Base-by-base conservation (phyloP, 2,888 invertebrate species). In the Pantelozetes paolii region DNA sequence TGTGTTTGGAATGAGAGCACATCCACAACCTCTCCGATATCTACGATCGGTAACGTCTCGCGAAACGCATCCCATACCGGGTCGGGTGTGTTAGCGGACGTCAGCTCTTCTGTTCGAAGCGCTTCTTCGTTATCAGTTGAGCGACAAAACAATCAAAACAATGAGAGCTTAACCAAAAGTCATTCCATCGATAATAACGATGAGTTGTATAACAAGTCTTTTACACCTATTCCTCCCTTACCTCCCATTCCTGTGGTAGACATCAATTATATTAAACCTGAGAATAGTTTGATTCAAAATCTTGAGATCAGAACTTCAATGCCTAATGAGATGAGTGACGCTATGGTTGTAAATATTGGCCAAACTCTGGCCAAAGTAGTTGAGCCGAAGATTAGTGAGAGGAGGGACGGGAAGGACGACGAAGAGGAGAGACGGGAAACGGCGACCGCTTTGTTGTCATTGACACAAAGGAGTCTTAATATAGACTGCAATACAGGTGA, bases 391-490 rank as follows among this genome's bases (percentile, higher is more conserved):
- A 32, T 20, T 32, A 67, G 15, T 23, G 45, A 28, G 23, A 48
- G 48, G n/a, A n/a, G n/a, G n/a, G n/a, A n/a, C n/a, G n/a, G n/a
- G n/a, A n/a, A n/a, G n/a, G n/a, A n/a, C 32, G 48, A 69, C 13
- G 73, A 73, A 48, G 69, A 69, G 20, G 54, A 40, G 13, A 26
- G 74, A n/a, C 30, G 57, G 40, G 59, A 48, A 74, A 57, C 71
- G 11, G 57, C 71, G 8, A 28, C 71, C 23, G 57, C 42, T 28
- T 57, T 74, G 18, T 48, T 54, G 42, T 40, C 59, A 23, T 23
- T 71, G 3, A 57, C 71, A 5, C 45, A 50, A n/a, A 45, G 69
- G 11, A 45, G 48, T 48, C 15, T 64, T 8, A 36, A 50, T 8
- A 70, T 48, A 32, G 50, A 48, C 15, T 67, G 67, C 40, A 67